Conservation (phyloP, 2,888 invertebrate species). For the Macaria notata region DNA sequence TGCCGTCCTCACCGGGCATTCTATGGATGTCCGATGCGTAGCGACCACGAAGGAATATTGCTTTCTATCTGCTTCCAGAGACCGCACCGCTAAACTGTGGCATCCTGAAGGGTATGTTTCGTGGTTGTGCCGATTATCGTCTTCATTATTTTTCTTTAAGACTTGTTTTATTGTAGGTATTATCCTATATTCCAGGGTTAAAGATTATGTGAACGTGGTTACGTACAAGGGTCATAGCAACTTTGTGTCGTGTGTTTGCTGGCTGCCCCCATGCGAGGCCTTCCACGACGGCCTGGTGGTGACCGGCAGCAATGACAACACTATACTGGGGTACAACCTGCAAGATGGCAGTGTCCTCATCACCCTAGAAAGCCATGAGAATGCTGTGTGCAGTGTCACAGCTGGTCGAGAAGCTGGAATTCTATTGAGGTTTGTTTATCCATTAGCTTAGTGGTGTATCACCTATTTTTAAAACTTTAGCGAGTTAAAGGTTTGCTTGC, state of each 20-base stretch:
- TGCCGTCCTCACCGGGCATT: conserved; percentile 89
- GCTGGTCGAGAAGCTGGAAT: conserved; percentile 68
- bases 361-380: conserved; percentile 89
- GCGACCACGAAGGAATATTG: conserved; percentile 85
- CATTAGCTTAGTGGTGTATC: too few species aligned
- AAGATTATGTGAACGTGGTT: conserved; percentile 84
- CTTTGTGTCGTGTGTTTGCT: conserved; percentile 92
- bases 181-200: conserved; percentile 65
- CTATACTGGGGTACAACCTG: conserved; percentile 89
- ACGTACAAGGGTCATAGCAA: conserved; percentile 91
- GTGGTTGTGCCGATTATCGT: conserved; percentile 2
- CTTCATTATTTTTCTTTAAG: too few species aligned
- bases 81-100: conserved; percentile 94
- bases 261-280: conserved; percentile 85
- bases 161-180: conserved; percentile 4
- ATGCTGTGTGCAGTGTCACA: conserved; percentile 84
- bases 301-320: conserved; percentile 94
- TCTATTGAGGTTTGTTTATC: conserved; percentile 59
- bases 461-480: too few species aligned
- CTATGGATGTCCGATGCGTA: conserved; percentile 92
- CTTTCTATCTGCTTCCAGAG: conserved; percentile 94
- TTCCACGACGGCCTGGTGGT: conserved; percentile 90
- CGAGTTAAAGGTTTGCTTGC: background rate
- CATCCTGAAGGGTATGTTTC: conserved; percentile 86
- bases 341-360: conserved; percentile 86